Base-by-base conservation (phyloP, 2,888 invertebrate species). In the Epistrophe eligans region DNA sequence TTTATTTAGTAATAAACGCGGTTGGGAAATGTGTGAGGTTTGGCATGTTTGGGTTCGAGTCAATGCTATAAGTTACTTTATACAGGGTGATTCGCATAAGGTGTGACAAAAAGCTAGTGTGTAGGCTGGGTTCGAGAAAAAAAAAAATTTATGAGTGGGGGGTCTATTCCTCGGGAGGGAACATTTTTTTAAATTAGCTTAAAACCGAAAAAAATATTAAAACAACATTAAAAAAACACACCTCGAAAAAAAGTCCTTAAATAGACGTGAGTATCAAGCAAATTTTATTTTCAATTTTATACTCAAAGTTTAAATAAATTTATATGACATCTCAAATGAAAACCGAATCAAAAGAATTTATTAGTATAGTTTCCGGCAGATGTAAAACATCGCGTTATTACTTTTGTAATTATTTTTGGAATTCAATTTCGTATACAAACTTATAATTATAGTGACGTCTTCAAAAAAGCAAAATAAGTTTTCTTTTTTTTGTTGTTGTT, bases 311-410 rank as follows among this genome's bases (percentile, higher is more conserved):
- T 19, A 38, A 9, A 43, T 43, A 62, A 15, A 62, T 43, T 60
- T 17, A 13, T 32, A 17, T 66, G 32, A 66, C 48, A 66, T 48
- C 48, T 17, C 11, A 17, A 66, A 66, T 32, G 6, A 48, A 48
- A 66, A 48, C 32, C 4, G 32, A 2, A 66, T 35, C 35, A 77
- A 24, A 67, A 77, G 38, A 58, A 58, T 77, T 79, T 57, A 79
- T 38, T 43, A 48, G n/a, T n/a, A n/a, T n/a, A n/a, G 48, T 38
- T 79, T 79, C 79, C 79, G 72, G 64, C 72, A 73, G 79, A 79
- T 72, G 79, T 55, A 48, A 35, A 11, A 48, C 35, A 72, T 45
- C 57, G 48, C 50, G 57, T 79, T 72, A 66, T 64, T 79, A 45
- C 72, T 48, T 66, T 72, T 24, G 72, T 48, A 55, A 79, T 71